Conservation (phyloP, 1,140 invertebrate species). For the Cephus cinctus region DNA sequence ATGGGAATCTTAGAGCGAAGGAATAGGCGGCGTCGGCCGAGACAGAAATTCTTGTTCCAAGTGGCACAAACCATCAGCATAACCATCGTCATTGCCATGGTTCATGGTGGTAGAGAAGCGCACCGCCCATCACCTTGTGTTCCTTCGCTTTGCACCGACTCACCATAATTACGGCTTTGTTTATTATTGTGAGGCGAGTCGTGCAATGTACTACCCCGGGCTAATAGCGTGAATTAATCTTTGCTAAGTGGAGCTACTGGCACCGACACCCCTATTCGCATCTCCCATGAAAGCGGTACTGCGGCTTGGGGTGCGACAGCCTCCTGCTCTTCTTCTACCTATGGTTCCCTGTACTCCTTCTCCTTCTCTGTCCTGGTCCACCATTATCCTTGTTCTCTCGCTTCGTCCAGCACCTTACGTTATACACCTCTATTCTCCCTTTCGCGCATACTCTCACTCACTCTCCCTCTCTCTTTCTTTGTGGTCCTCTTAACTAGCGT, state of each 20-base stretch:
- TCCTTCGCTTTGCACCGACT: constrained; percentile 12
- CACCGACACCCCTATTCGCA: constrained; percentile 27
- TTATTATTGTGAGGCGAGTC: constrained; percentile 38
- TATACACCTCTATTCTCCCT: neutral
- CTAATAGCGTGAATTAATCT: constrained; percentile 51
- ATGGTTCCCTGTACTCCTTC: neutral
- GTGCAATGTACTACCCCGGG: constrained; percentile 36
- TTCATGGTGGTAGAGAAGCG: too few species aligned
- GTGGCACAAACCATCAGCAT: too few species aligned
- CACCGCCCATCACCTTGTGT: too few species aligned
- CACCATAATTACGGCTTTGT: constrained; percentile 46
- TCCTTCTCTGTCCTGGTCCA: neutral
- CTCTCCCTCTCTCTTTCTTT: constrained; percentile 8
- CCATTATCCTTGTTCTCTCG: neutral
- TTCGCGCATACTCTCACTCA: too few species aligned
- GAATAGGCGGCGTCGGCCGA: too few species aligned
- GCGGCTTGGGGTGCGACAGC: constrained; percentile 1
- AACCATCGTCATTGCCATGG: too few species aligned
- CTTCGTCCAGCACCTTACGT: neutral
- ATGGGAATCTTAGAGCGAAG: too few species aligned
- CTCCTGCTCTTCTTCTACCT: constrained; percentile 2
- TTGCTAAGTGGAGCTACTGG: constrained; percentile 32
- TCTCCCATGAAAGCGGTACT: neutral
- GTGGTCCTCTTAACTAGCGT: constrained; percentile 30
- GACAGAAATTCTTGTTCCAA: too few species aligned